phyloP scores from a whole-genome alignment of 2,113 vertebrate species.

The Aplodontia rufa region DNA sequence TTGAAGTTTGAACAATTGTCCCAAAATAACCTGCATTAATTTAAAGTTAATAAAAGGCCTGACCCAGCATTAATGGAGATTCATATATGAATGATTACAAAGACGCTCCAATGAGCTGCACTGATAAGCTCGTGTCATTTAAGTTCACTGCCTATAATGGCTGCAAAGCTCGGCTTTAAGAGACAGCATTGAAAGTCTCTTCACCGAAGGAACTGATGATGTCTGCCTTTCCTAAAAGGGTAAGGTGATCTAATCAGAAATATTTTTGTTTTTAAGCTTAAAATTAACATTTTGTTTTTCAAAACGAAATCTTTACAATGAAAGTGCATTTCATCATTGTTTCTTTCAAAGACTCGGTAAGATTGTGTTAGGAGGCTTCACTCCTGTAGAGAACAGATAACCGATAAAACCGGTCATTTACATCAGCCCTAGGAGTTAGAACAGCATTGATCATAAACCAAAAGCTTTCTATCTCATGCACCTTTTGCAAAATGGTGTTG shows the following conservation, averaged over 20 bases:
- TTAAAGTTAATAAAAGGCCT: constrained; percentile 70
- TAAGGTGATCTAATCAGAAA: constrained; percentile 75
- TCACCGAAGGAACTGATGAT: constrained; percentile 83
- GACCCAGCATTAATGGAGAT: constrained; percentile 89
- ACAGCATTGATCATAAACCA: constrained; percentile 43
- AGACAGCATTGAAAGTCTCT: constrained; percentile 77
- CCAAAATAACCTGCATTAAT: background rate
- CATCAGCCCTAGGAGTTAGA: constrained; percentile 68
- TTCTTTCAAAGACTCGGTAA: constrained; percentile 6
- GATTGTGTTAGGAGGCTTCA: constrained; percentile 63
- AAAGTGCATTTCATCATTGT: constrained; percentile 67
- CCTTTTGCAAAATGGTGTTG: background rate
- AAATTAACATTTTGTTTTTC: constrained; percentile 75
- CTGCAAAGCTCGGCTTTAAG: constrained; percentile 78
- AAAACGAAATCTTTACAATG: constrained; percentile 55
- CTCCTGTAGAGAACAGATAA: constrained; percentile 66
- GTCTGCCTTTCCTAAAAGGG: constrained; percentile 77
- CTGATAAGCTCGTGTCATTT: constrained; percentile 83
- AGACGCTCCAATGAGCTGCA: constrained; percentile 86
- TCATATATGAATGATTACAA: constrained; percentile 87
- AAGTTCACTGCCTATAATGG: constrained; percentile 87
- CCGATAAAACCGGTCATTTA: constrained; percentile 69
- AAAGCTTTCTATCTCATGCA: background rate
- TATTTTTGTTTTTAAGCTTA: constrained; percentile 77
- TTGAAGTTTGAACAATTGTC: background rate